Evolutionary conservation across 64 coral and sea anemone species (phyloP), one percentile per base, ranked within the genome.

Genomic region (Actinia equina): DNA sequence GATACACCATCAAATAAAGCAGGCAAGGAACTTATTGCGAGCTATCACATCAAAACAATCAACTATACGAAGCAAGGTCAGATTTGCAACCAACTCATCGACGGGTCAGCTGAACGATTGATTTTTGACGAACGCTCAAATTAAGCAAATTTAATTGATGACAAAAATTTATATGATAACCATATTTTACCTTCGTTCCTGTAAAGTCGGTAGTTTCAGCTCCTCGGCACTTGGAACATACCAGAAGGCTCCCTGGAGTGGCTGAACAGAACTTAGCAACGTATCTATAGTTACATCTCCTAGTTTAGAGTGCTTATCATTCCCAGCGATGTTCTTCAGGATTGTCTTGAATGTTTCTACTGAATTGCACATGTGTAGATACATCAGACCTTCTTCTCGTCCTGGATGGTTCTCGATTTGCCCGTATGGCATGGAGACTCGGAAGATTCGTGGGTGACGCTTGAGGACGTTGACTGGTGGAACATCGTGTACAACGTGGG

Each of bases 171-270:
- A 49, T 49, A 49, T 8, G 7, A 49, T 49, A 37, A 37, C 30
- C 30, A 8, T 19, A 52, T 51, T 25, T 11, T 86, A 94, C 93
- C 93, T 94, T 90, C 88, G 13, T 49, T 94, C 78, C 85, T 51
- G 77, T 0, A 87, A 1, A 13, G 84, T 87, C 3, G 93, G 53
- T 18, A 94, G 25, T 52, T 94, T 43, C n/a, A 97, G 53, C 41
- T 97, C 91, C 61, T 93, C 94, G 17, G 91, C 94, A 83, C 91
- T 93, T 5, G 94, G 94, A 7, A 97, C 88, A 53, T 97, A 97
- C 91, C 91, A 97, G 54, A 67, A 97, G 43, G 88, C 90, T 46
- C 94, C 94, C 43, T 93, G 71, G 0, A 93, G 26, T 12, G 94
- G 91, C n/a, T 88, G 84, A 3, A 97, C 94, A 30, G 88, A 65